Percentiles rank a stretch among this genome's conserved stretches.
phyloP scores from a whole-genome alignment of 2,888 invertebrate species.

The Microdon myrmicae region DNA sequence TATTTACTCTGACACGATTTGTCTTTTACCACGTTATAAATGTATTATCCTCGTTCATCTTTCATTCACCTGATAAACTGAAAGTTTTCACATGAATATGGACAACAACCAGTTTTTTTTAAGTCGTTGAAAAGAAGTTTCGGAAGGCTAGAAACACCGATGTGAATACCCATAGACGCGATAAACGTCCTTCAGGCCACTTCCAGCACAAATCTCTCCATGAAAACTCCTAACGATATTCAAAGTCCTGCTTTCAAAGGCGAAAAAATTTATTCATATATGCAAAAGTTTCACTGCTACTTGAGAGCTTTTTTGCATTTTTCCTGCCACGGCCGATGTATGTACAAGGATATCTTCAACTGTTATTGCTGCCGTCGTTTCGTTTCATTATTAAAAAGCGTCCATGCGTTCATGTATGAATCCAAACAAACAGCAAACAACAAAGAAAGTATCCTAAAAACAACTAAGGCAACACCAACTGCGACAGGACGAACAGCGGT shows the following conservation, averaged over 20 bases:
- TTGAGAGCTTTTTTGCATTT: constrained; percentile 47
- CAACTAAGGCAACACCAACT: too few relatives aligned
- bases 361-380: constrained; percentile 46
- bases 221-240: constrained; percentile 37
- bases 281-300: constrained; percentile 52
- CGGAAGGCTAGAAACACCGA: constrained; percentile 24
- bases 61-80: constrained; percentile 42
- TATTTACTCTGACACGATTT: too few relatives aligned
- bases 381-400: constrained; percentile 56
- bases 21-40: too few relatives aligned
- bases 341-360: constrained; percentile 49
- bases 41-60: constrained; percentile 28
- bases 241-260: too few relatives aligned
- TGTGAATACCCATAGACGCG: constrained; percentile 30
- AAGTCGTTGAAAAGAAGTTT: constrained; percentile 1
- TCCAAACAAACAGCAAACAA: constrained; percentile 53
- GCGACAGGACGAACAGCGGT: constrained; percentile 6
- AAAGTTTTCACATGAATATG: constrained; percentile 42
- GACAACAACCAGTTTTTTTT: constrained; percentile 16
- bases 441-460: too few relatives aligned
- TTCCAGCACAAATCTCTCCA: constrained; percentile 47
- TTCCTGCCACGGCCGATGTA: constrained; percentile 36
- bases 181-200: constrained; percentile 43
- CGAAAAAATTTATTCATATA: constrained; percentile 45
- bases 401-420: constrained; percentile 56